phyloP scores from a whole-genome alignment of 2,888 invertebrate species.

The Drosophila recens region DNA sequence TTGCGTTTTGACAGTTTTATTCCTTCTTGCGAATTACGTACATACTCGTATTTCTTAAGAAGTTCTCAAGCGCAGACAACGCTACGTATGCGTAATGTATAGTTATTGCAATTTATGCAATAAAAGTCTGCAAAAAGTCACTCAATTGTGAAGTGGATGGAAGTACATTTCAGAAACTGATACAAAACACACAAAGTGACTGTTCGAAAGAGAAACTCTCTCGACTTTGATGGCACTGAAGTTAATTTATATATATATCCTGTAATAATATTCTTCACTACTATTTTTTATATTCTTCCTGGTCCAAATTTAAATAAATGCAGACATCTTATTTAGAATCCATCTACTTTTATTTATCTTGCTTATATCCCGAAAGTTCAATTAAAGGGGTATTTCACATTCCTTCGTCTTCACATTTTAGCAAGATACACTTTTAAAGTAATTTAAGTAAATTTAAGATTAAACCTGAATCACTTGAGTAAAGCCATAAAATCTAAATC shows the following conservation, averaged over 20 bases:
- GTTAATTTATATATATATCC: neutral
- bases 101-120: conserved; percentile 38
- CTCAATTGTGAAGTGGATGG: conserved; percentile 18
- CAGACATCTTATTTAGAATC: neutral
- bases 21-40: conserved; percentile 32
- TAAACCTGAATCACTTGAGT: conserved; percentile 2
- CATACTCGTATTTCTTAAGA: conserved; percentile 7
- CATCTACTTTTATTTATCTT: neutral
- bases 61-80: conserved; percentile 62
- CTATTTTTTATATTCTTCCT: too few relatives aligned
- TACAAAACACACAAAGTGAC: conserved; percentile 19
- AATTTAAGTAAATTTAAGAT: conserved; percentile 8
- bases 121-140: conserved; percentile 23
- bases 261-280: neutral
- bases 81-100: conserved; percentile 48
- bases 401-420: neutral
- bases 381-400: neutral
- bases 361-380: neutral
- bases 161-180: conserved; percentile 11
- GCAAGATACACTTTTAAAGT: neutral
- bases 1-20: conserved; percentile 75
- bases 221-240: neutral
- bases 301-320: too few relatives aligned
- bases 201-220: neutral
- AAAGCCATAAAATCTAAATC: neutral